Percentiles rank a stretch among this genome's conserved stretches.
Evolutionary conservation across 1,140 invertebrate species (phyloP).

Genomic region (Hycleus phaleratus): DNA sequence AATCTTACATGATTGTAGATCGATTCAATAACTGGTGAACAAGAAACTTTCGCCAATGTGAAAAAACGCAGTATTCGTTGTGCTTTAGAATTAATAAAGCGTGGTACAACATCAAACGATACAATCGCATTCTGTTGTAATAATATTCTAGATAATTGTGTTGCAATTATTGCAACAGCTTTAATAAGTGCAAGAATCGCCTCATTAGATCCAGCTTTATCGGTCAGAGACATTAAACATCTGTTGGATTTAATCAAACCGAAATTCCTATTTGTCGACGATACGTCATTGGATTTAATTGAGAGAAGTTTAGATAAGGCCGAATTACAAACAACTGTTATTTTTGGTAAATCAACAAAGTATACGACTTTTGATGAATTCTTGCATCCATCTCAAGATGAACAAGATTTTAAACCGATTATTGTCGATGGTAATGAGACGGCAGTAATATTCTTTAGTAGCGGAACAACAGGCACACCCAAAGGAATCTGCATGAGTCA

Average conservation of each 20-base stretch:
- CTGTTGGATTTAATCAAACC: constrained; percentile 4
- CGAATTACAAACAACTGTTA: constrained; percentile 3
- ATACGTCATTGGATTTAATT: constrained; percentile 6
- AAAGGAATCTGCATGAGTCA: constrained; percentile 47
- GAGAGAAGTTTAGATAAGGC: constrained; percentile 6
- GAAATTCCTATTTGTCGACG: constrained; percentile 17
- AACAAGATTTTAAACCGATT: constrained; percentile 14
- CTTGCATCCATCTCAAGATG: constrained; percentile 1
- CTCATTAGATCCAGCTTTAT: constrained; percentile 8
- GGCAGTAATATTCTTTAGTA: constrained; percentile 48
- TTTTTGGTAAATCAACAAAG: constrained; percentile 14
- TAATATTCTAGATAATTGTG: constrained; percentile 43
- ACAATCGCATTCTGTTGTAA: constrained; percentile 40
- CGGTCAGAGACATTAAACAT: constrained; percentile 5
- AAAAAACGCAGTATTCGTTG: constrained; percentile 38
- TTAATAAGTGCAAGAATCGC: constrained; percentile 37
- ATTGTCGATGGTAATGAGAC: constrained; percentile 24
- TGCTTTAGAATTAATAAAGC: constrained; percentile 40
- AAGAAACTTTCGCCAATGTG: constrained; percentile 41
- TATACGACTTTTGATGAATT: constrained; percentile 13
- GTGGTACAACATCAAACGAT: constrained; percentile 42
- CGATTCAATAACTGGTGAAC: constrained; percentile 41
- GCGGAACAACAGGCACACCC: constrained; percentile 70
- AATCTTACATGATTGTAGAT: constrained; percentile 36
- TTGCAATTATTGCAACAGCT: constrained; percentile 43